Evolutionary conservation across 2,797 vertebrate genomes (phyloP).

Genomic region (Chromobotia macracanthus): DNA sequence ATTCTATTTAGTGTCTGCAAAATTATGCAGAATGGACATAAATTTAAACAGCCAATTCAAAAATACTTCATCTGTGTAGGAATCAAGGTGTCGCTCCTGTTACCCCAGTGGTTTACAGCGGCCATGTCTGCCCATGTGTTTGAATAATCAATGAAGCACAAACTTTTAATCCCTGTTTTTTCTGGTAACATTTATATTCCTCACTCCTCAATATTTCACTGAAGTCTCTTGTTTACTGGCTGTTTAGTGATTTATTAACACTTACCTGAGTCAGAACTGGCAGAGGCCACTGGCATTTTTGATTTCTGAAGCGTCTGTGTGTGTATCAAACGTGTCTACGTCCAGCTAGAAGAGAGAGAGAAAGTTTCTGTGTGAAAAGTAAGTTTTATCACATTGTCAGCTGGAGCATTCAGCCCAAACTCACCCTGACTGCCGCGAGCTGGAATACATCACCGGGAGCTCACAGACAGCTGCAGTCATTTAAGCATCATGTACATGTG

Average conservation of each 20-base stretch:
- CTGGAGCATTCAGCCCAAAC: too few relatives aligned
- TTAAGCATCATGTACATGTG: too few relatives aligned
- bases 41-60: too few relatives aligned
- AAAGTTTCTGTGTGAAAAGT: not conserved
- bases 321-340: not conserved
- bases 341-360: not conserved
- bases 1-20: too few relatives aligned
- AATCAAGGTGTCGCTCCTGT: too few relatives aligned
- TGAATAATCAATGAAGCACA: too few relatives aligned
- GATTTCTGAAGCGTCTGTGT: not conserved
- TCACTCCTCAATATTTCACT: not conserved
- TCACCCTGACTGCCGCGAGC: too few relatives aligned
- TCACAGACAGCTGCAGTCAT: too few relatives aligned
- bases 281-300: not conserved
- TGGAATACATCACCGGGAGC: not conserved
- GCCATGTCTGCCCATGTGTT: too few relatives aligned
- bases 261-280: conserved; percentile 5
- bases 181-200: not conserved
- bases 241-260: not conserved
- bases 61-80: too few relatives aligned
- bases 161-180: not conserved
- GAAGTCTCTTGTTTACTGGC: not conserved
- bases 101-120: too few relatives aligned
- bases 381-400: not conserved
- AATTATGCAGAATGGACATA: too few relatives aligned